Evolutionary conservation across 2,113 vertebrate genomes (phyloP).

Genomic region (Tragelaphus scriptus): DNA sequence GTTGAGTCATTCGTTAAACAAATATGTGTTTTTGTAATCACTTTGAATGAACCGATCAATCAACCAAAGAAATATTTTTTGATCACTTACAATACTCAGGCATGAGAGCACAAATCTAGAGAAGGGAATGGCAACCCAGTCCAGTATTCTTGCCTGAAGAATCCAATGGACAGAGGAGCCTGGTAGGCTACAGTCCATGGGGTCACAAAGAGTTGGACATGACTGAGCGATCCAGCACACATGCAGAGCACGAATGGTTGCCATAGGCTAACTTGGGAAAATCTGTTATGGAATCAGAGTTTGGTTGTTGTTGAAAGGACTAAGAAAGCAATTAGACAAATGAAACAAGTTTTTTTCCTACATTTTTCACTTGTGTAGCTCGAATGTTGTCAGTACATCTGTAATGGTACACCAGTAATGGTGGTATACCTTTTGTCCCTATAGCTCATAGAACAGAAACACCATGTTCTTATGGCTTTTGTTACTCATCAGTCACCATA

Average conservation of each 20-base stretch:
- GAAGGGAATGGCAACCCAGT: neutral
- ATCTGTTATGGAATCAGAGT: neutral
- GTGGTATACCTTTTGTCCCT: neutral
- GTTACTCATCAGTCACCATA: neutral
- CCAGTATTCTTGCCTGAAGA: neutral
- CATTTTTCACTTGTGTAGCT: neutral
- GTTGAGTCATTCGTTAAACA: neutral
- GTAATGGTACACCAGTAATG: neutral
- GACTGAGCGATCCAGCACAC: fast-evolving
- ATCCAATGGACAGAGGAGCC: neutral
- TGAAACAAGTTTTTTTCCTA: neutral
- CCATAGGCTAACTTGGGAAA: neutral
- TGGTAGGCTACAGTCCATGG: neutral
- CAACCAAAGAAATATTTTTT: neutral
- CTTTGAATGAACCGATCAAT: neutral
- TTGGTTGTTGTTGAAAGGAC: neutral
- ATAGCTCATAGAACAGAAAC: neutral
- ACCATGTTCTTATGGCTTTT: neutral
- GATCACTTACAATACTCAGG: neutral
- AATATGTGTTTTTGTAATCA: neutral
- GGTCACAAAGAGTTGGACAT: neutral
- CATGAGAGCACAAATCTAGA: neutral
- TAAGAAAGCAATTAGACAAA: neutral
- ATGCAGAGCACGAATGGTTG: neutral
- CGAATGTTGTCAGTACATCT: neutral